Evolutionary conservation across 2,113 vertebrate species (phyloP).

Genomic region (cattle (Bos taurus)): DNA sequence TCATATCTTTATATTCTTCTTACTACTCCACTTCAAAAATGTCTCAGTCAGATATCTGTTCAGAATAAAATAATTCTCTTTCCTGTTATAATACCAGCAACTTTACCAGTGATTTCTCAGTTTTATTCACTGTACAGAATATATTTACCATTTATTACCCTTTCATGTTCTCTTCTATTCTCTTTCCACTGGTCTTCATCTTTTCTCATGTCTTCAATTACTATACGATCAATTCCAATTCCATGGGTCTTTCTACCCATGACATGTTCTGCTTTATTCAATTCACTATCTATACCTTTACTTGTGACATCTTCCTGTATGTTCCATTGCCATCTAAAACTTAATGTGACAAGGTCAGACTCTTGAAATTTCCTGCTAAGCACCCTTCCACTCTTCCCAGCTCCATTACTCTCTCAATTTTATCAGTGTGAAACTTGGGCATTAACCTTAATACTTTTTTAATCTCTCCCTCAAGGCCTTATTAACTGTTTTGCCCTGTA

Average conservation of each 20-base stretch:
- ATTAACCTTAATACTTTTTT: neutral
- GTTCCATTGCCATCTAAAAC: neutral
- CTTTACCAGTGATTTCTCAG: neutral
- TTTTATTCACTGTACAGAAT: neutral
- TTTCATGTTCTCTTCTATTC: neutral
- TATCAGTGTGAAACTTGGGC: neutral
- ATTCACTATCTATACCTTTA: neutral
- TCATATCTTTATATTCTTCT: neutral
- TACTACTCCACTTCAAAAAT: neutral
- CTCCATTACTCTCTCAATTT: neutral
- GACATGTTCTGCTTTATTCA: conserved; percentile 28
- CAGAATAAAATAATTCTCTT: neutral
- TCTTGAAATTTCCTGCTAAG: conserved; percentile 7
- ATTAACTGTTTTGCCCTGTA: neutral
- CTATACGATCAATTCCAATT: neutral
- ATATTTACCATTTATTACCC: neutral
- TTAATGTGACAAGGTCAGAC: conserved; percentile 19
- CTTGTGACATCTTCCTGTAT: neutral
- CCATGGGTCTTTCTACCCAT: neutral
- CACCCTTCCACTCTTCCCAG: neutral
- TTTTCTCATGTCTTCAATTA: conserved; percentile 11
- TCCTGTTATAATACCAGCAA: neutral
- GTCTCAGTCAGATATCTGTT: neutral
- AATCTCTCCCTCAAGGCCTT: neutral
- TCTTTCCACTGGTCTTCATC: neutral